Base-by-base conservation (phyloP, 53 echinoderm and acorn worm genomes). In the Hippasteria phrygiana region DNA sequence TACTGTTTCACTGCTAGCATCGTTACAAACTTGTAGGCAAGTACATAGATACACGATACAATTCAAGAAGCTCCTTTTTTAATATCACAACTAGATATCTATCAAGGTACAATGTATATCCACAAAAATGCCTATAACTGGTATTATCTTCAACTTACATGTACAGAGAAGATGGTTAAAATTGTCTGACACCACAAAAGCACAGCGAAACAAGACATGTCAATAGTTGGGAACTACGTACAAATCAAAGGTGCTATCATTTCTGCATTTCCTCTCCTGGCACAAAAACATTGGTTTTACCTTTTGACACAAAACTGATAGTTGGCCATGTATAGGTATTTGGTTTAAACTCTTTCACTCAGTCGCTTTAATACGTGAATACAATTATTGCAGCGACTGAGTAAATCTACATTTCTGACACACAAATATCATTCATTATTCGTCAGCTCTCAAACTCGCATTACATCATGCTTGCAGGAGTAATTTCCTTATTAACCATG, bases 1-100 rank as follows among this genome's bases (percentile, higher is more conserved):
- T 85, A 85, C 53, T 85, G 85, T 70, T 75, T 71, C 70, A 85
- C 85, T 85, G 85, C 85, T 85, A 85, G 85, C 85, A 85, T 85
- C 37, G 71, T 85, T 85, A 85, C 85, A 85, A 85, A 85, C 85
- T 69, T 22, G 85, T 85, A 85, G 85, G 85, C 85, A 85, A 85
- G 85, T 69, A 85, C 85, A 67, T 24, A 71, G 71, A 71, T 85
- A 85, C 85, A 85, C 69, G 71, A 71, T 83, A 83, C 81, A 81
- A 29, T 71, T 69, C 64, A 70, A 85, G 85, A 85, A 85, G 85
- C 85, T 36, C 9, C 39, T 29, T 24, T 9, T 41, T 14, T 55
- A 53, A 34, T 50, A 42, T 38, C 59, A 78, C 53, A 31, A 78
- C 56, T 63, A 43, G 43, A 63, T 26, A 29, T 40, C 81, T 81